phyloP scores from a whole-genome alignment of 2,113 vertebrate genomes.

The Poicephalus meyeri region DNA sequence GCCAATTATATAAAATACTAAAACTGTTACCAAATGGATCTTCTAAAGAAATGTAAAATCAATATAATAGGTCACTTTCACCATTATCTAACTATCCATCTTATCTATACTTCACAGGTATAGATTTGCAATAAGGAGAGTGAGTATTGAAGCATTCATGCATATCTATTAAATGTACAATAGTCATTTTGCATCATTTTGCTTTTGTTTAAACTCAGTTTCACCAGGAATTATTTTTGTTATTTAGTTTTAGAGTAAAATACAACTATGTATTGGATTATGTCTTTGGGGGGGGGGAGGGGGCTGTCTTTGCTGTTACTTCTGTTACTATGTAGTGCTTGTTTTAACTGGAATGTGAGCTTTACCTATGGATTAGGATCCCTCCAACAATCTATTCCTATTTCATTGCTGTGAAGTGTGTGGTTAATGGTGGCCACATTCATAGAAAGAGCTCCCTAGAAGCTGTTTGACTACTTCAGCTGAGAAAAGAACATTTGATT shows the following conservation, averaged over 20 bases:
- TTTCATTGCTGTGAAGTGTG: not conserved
- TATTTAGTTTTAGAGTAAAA: not conserved
- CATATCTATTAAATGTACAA: not conserved
- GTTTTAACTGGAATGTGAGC: not conserved
- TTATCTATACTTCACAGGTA: not conserved
- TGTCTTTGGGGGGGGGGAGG: not conserved
- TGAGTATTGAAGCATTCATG: not conserved
- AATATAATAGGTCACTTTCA: not conserved
- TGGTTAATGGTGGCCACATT: not conserved
- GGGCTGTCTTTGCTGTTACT: not conserved
- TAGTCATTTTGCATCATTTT: not conserved
- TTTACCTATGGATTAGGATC: not conserved
- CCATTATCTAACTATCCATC: not conserved
- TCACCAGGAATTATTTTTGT: not conserved
- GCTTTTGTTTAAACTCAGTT: not conserved
- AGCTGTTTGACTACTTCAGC: not conserved
- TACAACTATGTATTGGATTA: not conserved
- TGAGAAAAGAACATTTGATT: not conserved
- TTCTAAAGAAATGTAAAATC: not conserved
- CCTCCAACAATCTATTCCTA: not conserved
- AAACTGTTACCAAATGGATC: not conserved
- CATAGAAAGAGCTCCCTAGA: not conserved
- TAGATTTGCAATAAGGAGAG: not conserved
- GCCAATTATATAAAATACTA: not conserved
- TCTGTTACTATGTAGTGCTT: not conserved